Conservation (phyloP, 2,113 vertebrate genomes). For the Petaurus breviceps region DNA sequence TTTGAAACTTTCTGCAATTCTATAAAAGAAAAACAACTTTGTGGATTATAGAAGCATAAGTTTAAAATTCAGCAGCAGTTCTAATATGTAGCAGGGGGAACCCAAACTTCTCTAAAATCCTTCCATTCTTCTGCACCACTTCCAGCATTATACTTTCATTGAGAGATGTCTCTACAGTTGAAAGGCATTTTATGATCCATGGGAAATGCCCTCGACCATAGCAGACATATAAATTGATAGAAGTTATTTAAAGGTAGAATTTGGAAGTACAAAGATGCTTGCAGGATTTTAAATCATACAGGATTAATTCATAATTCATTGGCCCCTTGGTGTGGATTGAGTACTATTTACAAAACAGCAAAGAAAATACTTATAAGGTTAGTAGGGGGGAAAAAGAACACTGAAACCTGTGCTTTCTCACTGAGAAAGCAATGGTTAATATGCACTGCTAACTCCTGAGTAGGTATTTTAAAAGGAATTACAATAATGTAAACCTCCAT, state of each 20-base stretch:
- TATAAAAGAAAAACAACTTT: neutral
- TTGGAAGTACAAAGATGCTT: conserved; percentile 9
- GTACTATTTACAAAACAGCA: conserved; percentile 24
- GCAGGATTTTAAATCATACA: conserved; percentile 54
- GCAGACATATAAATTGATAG: conserved; percentile 29
- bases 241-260: conserved; percentile 52
- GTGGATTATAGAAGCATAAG: neutral
- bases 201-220: neutral
- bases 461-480: neutral
- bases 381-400: neutral
- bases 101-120: neutral
- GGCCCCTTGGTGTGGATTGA: conserved; percentile 11
- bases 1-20: neutral
- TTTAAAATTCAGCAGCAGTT: conserved; percentile 21
- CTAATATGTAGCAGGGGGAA: neutral
- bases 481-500: neutral
- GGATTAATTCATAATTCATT: conserved; percentile 59
- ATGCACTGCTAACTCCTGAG: neutral
- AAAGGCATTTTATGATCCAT: conserved; percentile 9
- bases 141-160: conserved; percentile 12
- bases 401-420: neutral
- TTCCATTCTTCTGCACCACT: neutral
- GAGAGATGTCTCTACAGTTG: neutral
- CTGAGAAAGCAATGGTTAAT: neutral
- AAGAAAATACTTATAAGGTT: neutral